Conservation (phyloP, 2,888 invertebrate species). For the Epistrophella euchroma region DNA sequence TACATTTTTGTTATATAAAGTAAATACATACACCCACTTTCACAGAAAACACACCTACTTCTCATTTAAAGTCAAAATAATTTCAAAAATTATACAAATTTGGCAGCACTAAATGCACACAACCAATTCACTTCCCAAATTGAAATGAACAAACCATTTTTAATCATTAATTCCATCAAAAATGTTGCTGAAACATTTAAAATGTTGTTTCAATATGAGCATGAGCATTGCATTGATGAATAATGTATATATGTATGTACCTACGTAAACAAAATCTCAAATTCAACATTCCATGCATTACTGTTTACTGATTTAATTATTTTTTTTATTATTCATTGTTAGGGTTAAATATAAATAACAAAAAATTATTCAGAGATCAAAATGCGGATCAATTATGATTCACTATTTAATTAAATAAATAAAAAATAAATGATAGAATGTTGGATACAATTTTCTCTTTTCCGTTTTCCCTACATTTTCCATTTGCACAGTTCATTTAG, state of each 20-base stretch:
- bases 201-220: too few relatives aligned
- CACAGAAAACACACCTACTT: too few relatives aligned
- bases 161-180: background rate
- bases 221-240: background rate
- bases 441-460: background rate
- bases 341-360: too few relatives aligned
- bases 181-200: slow-evolving; percentile 1
- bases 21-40: too few relatives aligned
- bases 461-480: background rate
- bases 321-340: too few relatives aligned
- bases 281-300: too few relatives aligned
- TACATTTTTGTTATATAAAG: too few relatives aligned
- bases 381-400: background rate
- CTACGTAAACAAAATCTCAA: too few relatives aligned
- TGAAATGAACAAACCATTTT: background rate
- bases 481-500: slow-evolving; percentile 1
- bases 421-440: background rate
- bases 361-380: background rate
- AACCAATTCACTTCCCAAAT: background rate
- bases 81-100: background rate
- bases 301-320: too few relatives aligned
- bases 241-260: background rate
- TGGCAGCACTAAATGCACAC: background rate
- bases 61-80: too few relatives aligned
- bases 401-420: background rate